A percentile compares a stretch with the other conserved stretches of the same genome.
Evolutionary conservation across 2,797 vertebrate genomes (phyloP).

Genomic region (Myotis vivesi): DNA sequence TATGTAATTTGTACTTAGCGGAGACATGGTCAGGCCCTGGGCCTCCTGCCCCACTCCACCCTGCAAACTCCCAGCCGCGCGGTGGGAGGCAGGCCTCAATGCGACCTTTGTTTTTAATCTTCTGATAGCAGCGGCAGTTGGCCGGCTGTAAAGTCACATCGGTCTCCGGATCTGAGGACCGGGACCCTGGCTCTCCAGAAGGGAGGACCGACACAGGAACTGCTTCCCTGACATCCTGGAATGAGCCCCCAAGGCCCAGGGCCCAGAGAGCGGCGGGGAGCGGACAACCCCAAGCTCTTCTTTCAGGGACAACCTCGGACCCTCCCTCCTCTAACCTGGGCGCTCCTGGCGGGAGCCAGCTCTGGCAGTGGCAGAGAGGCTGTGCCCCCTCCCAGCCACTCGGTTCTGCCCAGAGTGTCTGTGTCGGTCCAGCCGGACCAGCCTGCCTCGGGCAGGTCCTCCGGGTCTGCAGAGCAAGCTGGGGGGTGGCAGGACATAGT

Average conservation of each 20-base stretch:
- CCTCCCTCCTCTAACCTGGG: conserved; percentile 30
- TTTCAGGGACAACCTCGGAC: background rate
- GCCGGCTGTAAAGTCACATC: conserved; percentile 84
- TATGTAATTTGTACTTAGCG: conserved; percentile 93
- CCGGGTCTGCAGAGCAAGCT: conserved; percentile 76
- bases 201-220: conserved; percentile 54
- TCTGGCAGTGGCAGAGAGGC: background rate
- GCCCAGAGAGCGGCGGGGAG: background rate
- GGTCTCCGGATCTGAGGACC: conserved; percentile 73
- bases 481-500: conserved; percentile 81
- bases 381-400: conserved; percentile 66
- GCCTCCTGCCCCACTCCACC: conserved; percentile 55
- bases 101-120: conserved; percentile 89
- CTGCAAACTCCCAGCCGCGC: conserved; percentile 84
- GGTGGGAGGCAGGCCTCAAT: conserved; percentile 90
- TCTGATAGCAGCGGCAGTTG: conserved; percentile 84
- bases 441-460: background rate
- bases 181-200: conserved; percentile 43
- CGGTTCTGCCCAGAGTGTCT: conserved; percentile 10
- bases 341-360: background rate
- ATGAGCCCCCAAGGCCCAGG: background rate
- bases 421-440: background rate
- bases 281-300: background rate
- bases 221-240: conserved; percentile 34
- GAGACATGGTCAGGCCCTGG: conserved; percentile 87